Conservation (phyloP, 2,797 vertebrate genomes). For the Clarias platycephalus region DNA sequence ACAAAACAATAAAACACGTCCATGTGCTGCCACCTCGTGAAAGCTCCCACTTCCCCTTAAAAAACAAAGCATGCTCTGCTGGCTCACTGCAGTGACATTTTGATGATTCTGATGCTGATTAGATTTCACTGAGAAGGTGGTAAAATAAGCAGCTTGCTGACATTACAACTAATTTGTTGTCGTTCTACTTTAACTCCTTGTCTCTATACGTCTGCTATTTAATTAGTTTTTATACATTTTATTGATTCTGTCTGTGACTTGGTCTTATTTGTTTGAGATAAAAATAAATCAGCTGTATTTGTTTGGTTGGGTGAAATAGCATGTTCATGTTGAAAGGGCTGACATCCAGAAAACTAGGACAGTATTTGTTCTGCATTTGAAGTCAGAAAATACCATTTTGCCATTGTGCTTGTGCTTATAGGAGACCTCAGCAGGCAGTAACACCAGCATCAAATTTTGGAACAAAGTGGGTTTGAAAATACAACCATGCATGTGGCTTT, state of each 20-base stretch:
- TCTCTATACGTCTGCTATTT: background rate
- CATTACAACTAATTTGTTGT: background rate
- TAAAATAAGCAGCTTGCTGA: slow-evolving; percentile 3
- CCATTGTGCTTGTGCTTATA: background rate
- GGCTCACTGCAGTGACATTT: background rate
- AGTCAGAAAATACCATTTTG: slow-evolving; percentile 8
- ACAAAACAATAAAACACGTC: background rate
- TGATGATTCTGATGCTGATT: slow-evolving; percentile 1
- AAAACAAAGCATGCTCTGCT: background rate
- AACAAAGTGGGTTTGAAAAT: slow-evolving; percentile 8
- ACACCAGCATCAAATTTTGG: slow-evolving; percentile 3
- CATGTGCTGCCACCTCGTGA: background rate
- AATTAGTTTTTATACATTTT: slow-evolving; percentile 9
- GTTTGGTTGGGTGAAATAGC: background rate
- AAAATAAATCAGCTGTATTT: slow-evolving; percentile 4
- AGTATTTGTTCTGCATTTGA: slow-evolving; percentile 3
- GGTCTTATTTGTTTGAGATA: background rate
- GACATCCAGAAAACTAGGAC: background rate
- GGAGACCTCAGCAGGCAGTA: background rate
- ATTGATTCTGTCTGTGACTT: slow-evolving; percentile 8
- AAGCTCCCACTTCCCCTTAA: background rate
- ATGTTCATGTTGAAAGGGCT: background rate
- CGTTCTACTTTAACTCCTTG: background rate
- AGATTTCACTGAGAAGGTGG: slow-evolving; percentile 1
- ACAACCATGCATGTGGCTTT: background rate